Conservation (phyloP, 2,888 invertebrate species). For the Pimpla rufipes region DNA sequence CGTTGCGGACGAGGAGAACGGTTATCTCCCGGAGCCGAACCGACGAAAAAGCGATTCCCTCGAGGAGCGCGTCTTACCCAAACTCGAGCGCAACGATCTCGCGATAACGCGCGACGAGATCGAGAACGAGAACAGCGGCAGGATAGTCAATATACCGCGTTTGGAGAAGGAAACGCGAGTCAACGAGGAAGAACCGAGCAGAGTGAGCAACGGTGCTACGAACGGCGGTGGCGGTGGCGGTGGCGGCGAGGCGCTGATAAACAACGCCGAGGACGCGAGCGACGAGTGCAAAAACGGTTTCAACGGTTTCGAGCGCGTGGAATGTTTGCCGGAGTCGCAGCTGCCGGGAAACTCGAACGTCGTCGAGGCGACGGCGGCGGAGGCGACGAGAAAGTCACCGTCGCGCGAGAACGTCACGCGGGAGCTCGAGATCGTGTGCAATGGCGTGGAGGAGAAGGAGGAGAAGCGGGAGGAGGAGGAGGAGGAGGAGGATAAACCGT, state of each 20-base stretch:
- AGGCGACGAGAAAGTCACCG: conserved; percentile 25
- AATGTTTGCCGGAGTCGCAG: conserved; percentile 60
- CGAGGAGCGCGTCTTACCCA: conserved; percentile 60
- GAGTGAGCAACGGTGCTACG: conserved; percentile 10
- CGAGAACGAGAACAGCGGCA: conserved; percentile 47
- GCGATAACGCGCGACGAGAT: conserved; percentile 6
- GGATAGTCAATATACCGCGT: conserved; percentile 60
- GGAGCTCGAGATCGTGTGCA: conserved; percentile 62
- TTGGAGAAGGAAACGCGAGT: conserved; percentile 59
- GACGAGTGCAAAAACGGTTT: conserved; percentile 64
- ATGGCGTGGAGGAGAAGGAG: conserved; percentile 61
- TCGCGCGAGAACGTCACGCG: conserved; percentile 34
- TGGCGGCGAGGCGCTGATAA: background rate
- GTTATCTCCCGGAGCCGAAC: conserved; percentile 56
- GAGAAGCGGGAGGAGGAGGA: no score
- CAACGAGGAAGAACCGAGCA: conserved; percentile 23
- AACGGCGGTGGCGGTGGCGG: no score
- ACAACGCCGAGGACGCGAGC: background rate
- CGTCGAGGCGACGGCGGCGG: conserved; percentile 4
- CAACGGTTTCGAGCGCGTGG: conserved; percentile 61
- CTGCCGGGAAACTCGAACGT: conserved; percentile 56
- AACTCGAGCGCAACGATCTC: conserved; percentile 63
- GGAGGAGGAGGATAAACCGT: no score
- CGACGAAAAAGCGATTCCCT: conserved; percentile 48
- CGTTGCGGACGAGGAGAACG: no score